Evolutionary conservation across 2,113 vertebrate genomes (phyloP).

Genomic region (Stigmatopora argus): DNA sequence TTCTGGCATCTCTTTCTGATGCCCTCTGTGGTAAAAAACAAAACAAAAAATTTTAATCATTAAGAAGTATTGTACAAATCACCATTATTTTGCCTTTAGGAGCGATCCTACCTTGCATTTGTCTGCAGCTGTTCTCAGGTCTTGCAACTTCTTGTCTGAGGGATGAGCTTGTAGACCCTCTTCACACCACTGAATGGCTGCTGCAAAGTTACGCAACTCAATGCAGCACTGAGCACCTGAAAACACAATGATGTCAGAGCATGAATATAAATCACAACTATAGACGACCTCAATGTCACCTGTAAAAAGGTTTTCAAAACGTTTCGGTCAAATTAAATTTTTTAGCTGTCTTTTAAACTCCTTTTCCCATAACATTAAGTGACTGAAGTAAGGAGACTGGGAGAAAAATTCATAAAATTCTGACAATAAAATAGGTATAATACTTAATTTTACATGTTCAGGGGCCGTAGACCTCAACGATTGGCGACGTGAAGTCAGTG

Average conservation of each 20-base stretch:
- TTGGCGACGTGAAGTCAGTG: too few relatives aligned
- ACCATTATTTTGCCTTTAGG: not conserved
- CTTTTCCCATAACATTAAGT: too few relatives aligned
- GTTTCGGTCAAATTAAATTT: not conserved
- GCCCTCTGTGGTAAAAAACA: constrained; percentile 63
- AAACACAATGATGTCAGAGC: not conserved
- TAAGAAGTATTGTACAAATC: not conserved
- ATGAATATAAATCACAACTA: not conserved
- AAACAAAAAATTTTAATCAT: not conserved
- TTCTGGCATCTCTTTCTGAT: constrained; percentile 82
- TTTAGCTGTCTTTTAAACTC: not conserved
- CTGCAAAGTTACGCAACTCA: constrained; percentile 77
- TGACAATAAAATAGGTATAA: too few relatives aligned
- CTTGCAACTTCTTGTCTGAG: constrained; percentile 81
- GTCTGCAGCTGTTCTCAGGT: constrained; percentile 80
- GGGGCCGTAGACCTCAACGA: too few relatives aligned
- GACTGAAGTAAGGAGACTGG: too few relatives aligned
- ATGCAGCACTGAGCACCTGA: constrained; percentile 86
- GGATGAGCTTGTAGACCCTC: constrained; percentile 79
- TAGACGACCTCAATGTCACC: too few relatives aligned
- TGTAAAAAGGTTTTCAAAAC: not conserved
- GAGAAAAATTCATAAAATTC: too few relatives aligned
- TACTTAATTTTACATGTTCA: too few relatives aligned
- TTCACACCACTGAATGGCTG: constrained; percentile 85
- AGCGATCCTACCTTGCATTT: constrained; percentile 76